Evolutionary conservation across 2,113 vertebrate species (phyloP), one percentile per base, ranked within the genome.

Genomic region (Climacteris rufus): DNA sequence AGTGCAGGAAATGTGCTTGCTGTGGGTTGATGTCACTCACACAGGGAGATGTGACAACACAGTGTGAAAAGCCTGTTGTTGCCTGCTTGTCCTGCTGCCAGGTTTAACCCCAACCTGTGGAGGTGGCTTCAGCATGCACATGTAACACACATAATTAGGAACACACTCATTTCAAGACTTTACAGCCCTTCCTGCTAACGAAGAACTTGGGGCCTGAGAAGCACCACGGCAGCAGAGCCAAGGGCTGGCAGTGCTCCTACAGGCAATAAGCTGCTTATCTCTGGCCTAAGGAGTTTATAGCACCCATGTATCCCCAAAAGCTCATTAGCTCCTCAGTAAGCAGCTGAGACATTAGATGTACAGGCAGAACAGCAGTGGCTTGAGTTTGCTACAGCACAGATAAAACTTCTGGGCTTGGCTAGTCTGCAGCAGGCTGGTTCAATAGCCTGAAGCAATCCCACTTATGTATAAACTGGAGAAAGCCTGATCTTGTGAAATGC

Each of bases 191-290:
- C 50, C 72, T 74, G 69, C 75, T 90, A 59, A 72, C 0, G 0
- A 31, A 89, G 78, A 80, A 83, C 69, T 20, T 40, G 47, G 57
- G 66, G 59, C 60, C 57, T 61, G 70, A 85, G 83, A 78, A 83
- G 75, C 85, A 89, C n/a, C 3, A 0, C 56, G 59, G 83, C 17
- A 3, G 81, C 84, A 69, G 63, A 89, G 86, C 80, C 87, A 83
- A 85, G 69, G 77, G 64, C 70, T 85, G 86, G 87, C 87, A 89
- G 74, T 44, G 78, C 83, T 95, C 84, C 70, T 84, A 23, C 68
- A 80, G 79, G 92, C 91, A 89, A 57, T 80, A 96, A 97, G 92
- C 97, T 94, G 60, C 94, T 97, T 97, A 96, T 89, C 75, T 70
- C 72, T 17, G 6, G 91, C 92, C 94, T 94, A 93, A 96, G 89